Conservation (phyloP, 2,888 invertebrate genomes). For the Pyrrhia umbra region DNA sequence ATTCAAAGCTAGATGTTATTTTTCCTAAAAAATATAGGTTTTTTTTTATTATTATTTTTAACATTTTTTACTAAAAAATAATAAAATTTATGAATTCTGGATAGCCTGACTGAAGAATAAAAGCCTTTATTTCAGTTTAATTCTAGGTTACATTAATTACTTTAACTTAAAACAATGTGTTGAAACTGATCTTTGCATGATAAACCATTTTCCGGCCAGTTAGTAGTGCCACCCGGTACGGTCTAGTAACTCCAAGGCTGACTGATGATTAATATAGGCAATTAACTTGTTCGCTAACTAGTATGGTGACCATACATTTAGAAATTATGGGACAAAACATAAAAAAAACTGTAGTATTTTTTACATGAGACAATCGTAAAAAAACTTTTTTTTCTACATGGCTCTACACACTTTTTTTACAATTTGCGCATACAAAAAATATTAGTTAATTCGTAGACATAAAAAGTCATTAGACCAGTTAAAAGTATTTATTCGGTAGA, state of each 20-base stretch:
- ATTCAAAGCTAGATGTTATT: too few relatives aligned
- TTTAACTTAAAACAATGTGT: constrained; percentile 38
- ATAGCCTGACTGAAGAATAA: neutral
- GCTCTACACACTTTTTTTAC: too few relatives aligned
- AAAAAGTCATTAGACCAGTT: too few relatives aligned
- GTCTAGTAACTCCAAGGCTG: constrained; percentile 67
- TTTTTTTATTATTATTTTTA: too few relatives aligned
- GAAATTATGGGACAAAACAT: neutral
- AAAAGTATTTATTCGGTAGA: too few relatives aligned
- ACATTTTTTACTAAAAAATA: too few relatives aligned
- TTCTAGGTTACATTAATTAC: constrained; percentile 39
- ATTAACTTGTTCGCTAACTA: constrained; percentile 47
- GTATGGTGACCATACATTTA: constrained; percentile 35
- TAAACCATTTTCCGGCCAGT: constrained; percentile 58
- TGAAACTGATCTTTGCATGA: constrained; percentile 48
- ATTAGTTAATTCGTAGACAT: too few relatives aligned
- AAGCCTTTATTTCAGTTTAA: neutral
- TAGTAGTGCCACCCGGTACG: constrained; percentile 38
- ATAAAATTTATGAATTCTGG: constrained; percentile 4
- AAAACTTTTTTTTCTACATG: too few relatives aligned
- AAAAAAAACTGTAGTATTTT: too few relatives aligned
- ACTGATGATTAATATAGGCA: constrained; percentile 40
- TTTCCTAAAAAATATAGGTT: too few relatives aligned
- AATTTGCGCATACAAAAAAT: too few relatives aligned
- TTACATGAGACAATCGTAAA: too few relatives aligned